Evolutionary conservation across 2,888 invertebrate genomes (phyloP), one percentile per base, ranked within the genome.

Genomic region (Pterostichus madidus): DNA sequence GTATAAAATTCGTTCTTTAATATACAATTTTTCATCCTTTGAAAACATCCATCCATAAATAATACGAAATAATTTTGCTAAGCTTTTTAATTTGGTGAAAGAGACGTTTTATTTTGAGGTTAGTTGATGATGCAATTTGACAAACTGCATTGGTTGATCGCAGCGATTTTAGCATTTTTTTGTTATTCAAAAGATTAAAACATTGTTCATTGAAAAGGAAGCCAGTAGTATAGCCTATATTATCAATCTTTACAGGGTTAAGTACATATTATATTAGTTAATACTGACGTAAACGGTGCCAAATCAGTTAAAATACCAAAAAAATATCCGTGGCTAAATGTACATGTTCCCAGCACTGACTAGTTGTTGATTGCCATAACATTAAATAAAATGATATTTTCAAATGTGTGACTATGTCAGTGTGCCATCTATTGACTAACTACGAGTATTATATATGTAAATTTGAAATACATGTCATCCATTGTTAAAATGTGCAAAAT

Each of bases 401-500:
- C 52, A 52, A 75, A 75, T 52, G 52, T 52, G 75, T 75, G 13
- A 64, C 4, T 31, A 31, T 11, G 32, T 52, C 31, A 39, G 8
- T 64, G 64, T 64, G 64, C 64, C 24, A 64, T 32, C 64, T 64
- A 39, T n/a, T n/a, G 3, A 64, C 13, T 64, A 1, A 24, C 24
- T 24, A 24, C 24, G 24, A 24, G 3, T 24, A 64, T 64, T 32
- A 15, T 59, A 59, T 59, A 75, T 75, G 75, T 75, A 75, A 75
- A 75, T 75, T 75, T 75, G 49, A 52, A 75, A 75, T 75, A 75
- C 75, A 75, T 75, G 75, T 75, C 49, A 75, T 24, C 15, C 24
- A 75, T 75, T 75, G 75, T 75, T 75, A 24, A 49, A 46, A 71
- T 75, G 52, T 75, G 75, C 53, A 53, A 75, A 32, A 39, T 64